Evolutionary conservation across 2,888 invertebrate genomes (phyloP), one percentile per base, ranked within the genome.

Genomic region (Scotopteryx bipunctaria): DNA sequence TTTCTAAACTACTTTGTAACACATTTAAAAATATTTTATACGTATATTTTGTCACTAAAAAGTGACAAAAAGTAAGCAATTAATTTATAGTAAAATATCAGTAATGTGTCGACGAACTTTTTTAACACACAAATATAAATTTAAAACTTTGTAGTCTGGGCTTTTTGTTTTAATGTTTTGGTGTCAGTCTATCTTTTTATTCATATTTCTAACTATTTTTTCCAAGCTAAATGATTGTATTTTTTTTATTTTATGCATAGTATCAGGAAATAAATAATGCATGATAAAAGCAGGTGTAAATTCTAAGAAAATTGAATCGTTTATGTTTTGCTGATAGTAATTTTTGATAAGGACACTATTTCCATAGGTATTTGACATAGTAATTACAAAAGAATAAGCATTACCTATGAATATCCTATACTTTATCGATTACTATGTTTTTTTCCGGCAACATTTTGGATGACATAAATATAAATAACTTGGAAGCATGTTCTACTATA

Each of bases 371-470:
- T 19, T n/a, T 13, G 48, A 14, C 29, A 44, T 8, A 23, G 4
- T n/a, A n/a, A n/a, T 23, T 23, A 8, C 1, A 25, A n/a, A n/a
- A n/a, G n/a, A n/a, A n/a, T n/a, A n/a, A n/a, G n/a, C n/a, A n/a
- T n/a, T n/a, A n/a, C n/a, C n/a, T n/a, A n/a, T n/a, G n/a, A n/a
- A n/a, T n/a, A n/a, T n/a, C n/a, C n/a, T n/a, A n/a, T n/a, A n/a
- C n/a, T n/a, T n/a, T n/a, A n/a, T n/a, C n/a, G n/a, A n/a, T 14
- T 15, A 11, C 8, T 14, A 27, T 27, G 11, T 16, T 25, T 2
- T 15, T 11, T 43, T 13, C 17, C 37, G 32, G 46, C 46, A 51
- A 41, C 72, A 76, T 73, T 74, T 68, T 63, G 57, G 61, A 1
- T 0, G 2, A 11, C 13, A 40, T 40, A 19, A 40, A 16, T 11